These are phyloP conservation scores for Trichacis sp. DNA, from an alignment of 2,888 invertebrate species.

Conservation along the genomic window DNA sequence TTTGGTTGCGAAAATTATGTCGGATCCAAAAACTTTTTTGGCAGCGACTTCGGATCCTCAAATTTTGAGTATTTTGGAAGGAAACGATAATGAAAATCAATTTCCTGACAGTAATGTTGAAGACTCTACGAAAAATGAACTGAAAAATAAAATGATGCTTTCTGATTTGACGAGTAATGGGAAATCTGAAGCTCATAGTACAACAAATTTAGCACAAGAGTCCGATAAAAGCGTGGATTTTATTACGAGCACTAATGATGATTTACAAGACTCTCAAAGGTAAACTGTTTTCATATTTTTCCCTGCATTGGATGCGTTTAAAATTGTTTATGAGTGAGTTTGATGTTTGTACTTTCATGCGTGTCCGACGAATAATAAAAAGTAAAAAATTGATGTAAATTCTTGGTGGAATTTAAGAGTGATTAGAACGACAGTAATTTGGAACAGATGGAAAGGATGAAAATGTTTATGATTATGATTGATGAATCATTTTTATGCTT, in stretches of 20 bases:
- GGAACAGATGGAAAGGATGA: no score
- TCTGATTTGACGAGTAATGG: constrained; percentile 61
- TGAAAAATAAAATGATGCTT: constrained; percentile 58
- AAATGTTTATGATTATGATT: no score
- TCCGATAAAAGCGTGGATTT: constrained; percentile 53
- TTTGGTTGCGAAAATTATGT: constrained; percentile 53
- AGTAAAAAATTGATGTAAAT: no score
- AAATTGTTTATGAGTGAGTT: no score
- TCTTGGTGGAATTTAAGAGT: no score
- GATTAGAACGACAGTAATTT: no score
- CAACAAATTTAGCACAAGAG: background rate
- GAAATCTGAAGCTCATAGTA: constrained; percentile 44
- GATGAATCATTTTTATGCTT: no score
- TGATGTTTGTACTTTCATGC: no score
- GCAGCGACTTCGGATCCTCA: constrained; percentile 58
- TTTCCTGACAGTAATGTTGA: constrained; percentile 18
- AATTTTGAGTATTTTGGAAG: constrained; percentile 52
- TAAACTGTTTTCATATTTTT: constrained; percentile 52
- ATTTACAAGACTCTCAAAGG: constrained; percentile 79
- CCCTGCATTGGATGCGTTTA: background rate
- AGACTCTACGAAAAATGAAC: constrained; percentile 42
- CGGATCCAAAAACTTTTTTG: constrained; percentile 49
- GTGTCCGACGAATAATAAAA: no score
- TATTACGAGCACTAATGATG: constrained; percentile 72
- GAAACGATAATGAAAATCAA: constrained; percentile 18